phyloP scores from a whole-genome alignment of 2,888 invertebrate species.

The Nebria brevicollis region DNA sequence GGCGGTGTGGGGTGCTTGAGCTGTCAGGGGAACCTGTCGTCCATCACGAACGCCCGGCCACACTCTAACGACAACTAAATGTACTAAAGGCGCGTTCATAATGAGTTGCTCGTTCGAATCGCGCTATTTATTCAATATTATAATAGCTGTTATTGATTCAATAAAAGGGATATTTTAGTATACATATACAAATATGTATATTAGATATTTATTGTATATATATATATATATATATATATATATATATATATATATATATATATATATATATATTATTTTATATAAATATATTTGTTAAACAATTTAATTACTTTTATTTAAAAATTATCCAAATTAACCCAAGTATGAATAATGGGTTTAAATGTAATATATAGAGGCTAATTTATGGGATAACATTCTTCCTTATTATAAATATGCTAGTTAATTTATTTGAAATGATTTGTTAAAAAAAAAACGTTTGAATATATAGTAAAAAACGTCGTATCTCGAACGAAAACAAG shows the following conservation, averaged over 20 bases:
- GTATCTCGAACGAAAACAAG: background rate
- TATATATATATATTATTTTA: background rate
- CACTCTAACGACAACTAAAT: slow-evolving; percentile 2
- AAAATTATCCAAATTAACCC: too few species aligned
- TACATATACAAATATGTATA: background rate
- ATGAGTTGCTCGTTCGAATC: background rate
- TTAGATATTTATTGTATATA: background rate
- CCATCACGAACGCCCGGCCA: slow-evolving; percentile 3
- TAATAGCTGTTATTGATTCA: background rate
- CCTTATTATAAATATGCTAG: too few species aligned
- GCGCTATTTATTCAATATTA: background rate
- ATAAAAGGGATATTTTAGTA: background rate
- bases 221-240: slow-evolving; percentile 4
- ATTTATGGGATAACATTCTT: too few species aligned
- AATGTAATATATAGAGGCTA: too few species aligned
- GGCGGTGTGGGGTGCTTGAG: background rate
- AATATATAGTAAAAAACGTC: background rate
- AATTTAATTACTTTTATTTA: too few species aligned
- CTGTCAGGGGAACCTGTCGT: slow-evolving; percentile 9
- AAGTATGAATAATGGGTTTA: too few species aligned
- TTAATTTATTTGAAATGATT: too few species aligned
- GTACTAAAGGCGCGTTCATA: slow-evolving; percentile 9
- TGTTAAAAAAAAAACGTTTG: background rate
- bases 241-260: slow-evolving; percentile 12
- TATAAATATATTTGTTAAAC: background rate